These are phyloP conservation scores for Ormyrus pomaceus DNA, from an alignment of 2,888 invertebrate genomes.

Conservation along the genomic window DNA sequence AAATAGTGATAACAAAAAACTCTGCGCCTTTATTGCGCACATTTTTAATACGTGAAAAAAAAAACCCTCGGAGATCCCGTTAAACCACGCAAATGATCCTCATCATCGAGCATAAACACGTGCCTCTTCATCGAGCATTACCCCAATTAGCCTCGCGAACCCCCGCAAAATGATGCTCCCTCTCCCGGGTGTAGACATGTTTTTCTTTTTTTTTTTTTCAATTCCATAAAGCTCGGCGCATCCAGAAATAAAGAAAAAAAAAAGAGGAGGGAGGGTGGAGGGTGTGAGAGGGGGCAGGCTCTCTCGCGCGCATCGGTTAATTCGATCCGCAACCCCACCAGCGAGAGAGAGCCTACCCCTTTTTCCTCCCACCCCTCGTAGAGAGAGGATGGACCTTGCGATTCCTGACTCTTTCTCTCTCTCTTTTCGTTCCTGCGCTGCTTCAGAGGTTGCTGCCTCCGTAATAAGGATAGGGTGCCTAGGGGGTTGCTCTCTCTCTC, in stretches of 20 bases:
- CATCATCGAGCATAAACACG: not conserved
- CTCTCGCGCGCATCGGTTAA: constrained; percentile 26
- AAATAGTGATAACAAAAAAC: no score
- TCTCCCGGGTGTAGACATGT: not conserved
- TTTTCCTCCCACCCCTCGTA: not conserved
- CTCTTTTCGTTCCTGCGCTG: constrained; percentile 18
- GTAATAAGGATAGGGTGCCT: constrained; percentile 69
- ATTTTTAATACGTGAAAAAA: no score
- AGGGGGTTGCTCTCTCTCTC: constrained; percentile 64
- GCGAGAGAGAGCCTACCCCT: not conserved
- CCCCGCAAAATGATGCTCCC: not conserved
- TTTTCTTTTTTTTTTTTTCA: not conserved
- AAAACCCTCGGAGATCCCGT: not conserved
- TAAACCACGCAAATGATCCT: constrained; percentile 4
- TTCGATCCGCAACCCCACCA: constrained; percentile 27
- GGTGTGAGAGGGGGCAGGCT: not conserved
- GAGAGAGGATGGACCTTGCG: constrained; percentile 31
- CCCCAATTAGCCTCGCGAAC: constrained; percentile 26
- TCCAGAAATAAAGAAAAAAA: not conserved
- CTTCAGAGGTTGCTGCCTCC: constrained; percentile 31
- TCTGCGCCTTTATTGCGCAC: no score
- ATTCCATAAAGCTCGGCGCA: constrained; percentile 19
- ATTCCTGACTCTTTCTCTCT: not conserved
- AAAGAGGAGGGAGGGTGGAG: not conserved
- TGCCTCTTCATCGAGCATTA: constrained; percentile 23